Evolutionary conservation across 1,140 invertebrate genomes (phyloP).

Genomic region (Bemisia tabaci): DNA sequence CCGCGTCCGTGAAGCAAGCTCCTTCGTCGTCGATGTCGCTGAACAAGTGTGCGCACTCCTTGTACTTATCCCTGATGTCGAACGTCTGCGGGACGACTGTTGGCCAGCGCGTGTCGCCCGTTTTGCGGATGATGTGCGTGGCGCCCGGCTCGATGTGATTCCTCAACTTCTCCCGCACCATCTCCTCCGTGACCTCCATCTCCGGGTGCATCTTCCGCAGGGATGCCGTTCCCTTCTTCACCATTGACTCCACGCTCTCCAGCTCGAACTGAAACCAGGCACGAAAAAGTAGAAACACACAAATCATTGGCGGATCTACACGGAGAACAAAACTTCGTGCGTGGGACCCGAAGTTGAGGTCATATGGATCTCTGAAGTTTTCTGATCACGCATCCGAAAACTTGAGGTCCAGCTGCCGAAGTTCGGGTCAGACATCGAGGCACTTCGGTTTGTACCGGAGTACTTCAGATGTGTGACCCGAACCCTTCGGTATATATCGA

Average conservation of each 20-base stretch:
- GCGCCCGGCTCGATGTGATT: not conserved
- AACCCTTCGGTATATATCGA: no score
- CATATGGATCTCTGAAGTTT: no score
- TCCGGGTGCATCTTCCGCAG: not conserved
- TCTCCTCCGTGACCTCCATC: not conserved
- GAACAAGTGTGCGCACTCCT: not conserved
- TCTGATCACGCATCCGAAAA: no score
- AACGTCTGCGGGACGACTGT: not conserved
- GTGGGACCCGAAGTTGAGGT: no score
- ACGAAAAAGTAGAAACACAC: no score
- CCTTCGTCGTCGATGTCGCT: not conserved
- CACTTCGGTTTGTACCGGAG: no score
- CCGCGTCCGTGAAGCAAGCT: not conserved
- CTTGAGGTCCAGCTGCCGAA: no score
- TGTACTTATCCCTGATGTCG: not conserved
- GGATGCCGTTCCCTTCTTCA: not conserved
- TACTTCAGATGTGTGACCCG: no score
- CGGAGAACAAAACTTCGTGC: no score
- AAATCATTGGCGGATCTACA: no score
- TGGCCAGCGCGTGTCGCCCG: not conserved
- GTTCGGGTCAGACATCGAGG: no score
- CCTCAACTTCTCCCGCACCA: not conserved
- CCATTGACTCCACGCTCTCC: not conserved
- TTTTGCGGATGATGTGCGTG: not conserved
- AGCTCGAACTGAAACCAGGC: not conserved